phyloP scores from a whole-genome alignment of 1,140 invertebrate species.

The Listronotus bonariensis region DNA sequence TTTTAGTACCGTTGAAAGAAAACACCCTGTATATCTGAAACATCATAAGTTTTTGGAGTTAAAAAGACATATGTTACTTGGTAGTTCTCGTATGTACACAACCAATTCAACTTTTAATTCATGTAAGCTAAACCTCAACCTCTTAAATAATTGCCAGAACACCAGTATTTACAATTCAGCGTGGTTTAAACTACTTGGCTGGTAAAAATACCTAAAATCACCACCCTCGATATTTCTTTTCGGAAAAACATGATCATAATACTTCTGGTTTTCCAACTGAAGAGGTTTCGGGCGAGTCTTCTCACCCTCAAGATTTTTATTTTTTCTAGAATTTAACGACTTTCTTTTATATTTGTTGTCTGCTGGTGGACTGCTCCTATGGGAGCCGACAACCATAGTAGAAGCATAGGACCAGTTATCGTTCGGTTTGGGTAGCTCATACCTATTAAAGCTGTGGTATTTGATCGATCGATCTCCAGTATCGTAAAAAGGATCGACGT shows the following conservation, averaged over 20 bases:
- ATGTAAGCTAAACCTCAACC: not conserved
- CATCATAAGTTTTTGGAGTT: too few species aligned
- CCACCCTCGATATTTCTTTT: conserved; percentile 41
- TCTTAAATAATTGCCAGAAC: not conserved
- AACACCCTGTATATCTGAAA: too few species aligned
- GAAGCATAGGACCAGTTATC: conserved; percentile 47
- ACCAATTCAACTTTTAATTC: not conserved
- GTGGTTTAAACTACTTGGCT: conserved; percentile 50
- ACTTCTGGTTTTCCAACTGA: conserved; percentile 51
- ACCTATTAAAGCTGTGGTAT: conserved; percentile 49
- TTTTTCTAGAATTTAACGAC: conserved; percentile 33
- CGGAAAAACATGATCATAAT: conserved; percentile 54
- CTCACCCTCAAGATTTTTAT: conserved; percentile 2
- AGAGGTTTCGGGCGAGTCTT: conserved; percentile 48
- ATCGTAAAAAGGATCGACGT: conserved; percentile 6
- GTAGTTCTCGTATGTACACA: too few species aligned
- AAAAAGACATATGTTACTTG: too few species aligned
- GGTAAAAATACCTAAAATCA: conserved; percentile 45
- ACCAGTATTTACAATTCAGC: conserved; percentile 53
- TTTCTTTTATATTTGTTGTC: conserved; percentile 42
- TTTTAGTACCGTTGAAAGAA: too few species aligned
- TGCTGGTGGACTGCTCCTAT: conserved; percentile 37
- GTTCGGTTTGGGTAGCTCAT: conserved; percentile 38
- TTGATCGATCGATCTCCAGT: conserved; percentile 29
- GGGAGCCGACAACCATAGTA: conserved; percentile 33